Percentiles rank a stretch among this genome's conserved stretches.
These are phyloP conservation scores for Styela clava DNA, from an alignment of 23 tunicate genomes.

Conservation along the genomic window DNA sequence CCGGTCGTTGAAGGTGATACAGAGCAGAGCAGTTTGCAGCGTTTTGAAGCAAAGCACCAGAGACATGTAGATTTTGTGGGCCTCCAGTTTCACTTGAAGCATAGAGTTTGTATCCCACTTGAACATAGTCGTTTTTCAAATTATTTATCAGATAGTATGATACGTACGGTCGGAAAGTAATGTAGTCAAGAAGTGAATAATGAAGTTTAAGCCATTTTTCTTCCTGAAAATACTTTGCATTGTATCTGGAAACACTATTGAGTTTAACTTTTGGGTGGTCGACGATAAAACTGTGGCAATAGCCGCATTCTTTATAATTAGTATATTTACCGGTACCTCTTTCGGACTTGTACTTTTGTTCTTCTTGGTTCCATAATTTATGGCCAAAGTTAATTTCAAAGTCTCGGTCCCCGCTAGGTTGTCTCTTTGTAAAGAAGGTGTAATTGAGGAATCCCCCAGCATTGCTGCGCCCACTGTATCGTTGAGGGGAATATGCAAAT, in stretches of 20 bases:
- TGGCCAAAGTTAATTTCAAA: neutral
- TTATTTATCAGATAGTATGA: conserved; percentile 5
- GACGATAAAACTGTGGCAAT: conserved; percentile 11
- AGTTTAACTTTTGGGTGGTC: neutral
- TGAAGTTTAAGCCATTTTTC: conserved; percentile 13
- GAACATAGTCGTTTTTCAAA: conserved; percentile 4
- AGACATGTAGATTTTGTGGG: neutral
- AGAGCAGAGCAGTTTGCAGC: neutral
- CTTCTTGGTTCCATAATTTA: conserved; percentile 17
- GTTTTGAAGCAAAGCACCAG: neutral
- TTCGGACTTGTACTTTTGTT: neutral
- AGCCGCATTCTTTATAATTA: conserved; percentile 8
- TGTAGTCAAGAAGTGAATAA: conserved; percentile 11
- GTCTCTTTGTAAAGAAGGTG: neutral
- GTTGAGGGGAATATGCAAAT: neutral
- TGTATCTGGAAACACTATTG: neutral
- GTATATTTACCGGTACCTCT: neutral
- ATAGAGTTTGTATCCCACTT: conserved; percentile 12
- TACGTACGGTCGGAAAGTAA: neutral
- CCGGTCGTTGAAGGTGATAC: neutral
- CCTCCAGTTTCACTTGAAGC: neutral
- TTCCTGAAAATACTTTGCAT: neutral
- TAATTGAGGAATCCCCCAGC: neutral
- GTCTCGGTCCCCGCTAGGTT: neutral
- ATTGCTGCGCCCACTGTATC: neutral